Evolutionary conservation across 2,797 vertebrate genomes (phyloP), one percentile per base, ranked within the genome.

Genomic region (Clamator glandarius): DNA sequence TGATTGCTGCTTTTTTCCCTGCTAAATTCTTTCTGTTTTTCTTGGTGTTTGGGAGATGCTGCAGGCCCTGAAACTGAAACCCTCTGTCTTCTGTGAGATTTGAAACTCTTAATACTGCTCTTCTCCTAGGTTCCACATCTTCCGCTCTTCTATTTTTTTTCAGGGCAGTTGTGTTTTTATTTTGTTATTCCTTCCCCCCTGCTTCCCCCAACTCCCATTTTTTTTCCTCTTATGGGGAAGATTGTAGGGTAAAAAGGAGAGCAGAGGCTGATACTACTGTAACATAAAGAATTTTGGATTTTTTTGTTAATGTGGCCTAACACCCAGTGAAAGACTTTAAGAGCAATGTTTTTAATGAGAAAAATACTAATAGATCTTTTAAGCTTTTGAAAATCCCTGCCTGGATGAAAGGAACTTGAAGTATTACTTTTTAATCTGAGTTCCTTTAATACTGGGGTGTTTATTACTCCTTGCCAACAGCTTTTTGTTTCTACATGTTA

Each of bases 131-230:
- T 78, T 89, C 15, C 17, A 39, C 11, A 46, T 42, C 15, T 3
- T 81, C 58, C 64, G 29, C 18, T 68, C 6, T 75, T 76, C 21
- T 9, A 15, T 11, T 54, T 52, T 46, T 46, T 68, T 35, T n/a
- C 33, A 55, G 12, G 57, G 33, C 12, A 50, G 77, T 67, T 63
- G 1, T 0, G 0, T 19, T 25, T 61, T 12, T 14, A 20, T 82
- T 66, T 68, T 57, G 20, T 31, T 70, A 55, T 6, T 8, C 24
- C 54, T 26, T 0, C 0, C 1, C 11, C 4, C 12, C 3, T 25
- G 17, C 18, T 44, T 15, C 39, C 39, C 39, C 39, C 12, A 39
- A 39, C n/a, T n/a, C 14, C 42, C 15, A 16, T 18, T 46, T 46
- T 21, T 41, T 28, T 31, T 16, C 8, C 8, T 33, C 8, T 31